phyloP scores from a whole-genome alignment of 2,113 vertebrate species.

The Collichthys lucidus region DNA sequence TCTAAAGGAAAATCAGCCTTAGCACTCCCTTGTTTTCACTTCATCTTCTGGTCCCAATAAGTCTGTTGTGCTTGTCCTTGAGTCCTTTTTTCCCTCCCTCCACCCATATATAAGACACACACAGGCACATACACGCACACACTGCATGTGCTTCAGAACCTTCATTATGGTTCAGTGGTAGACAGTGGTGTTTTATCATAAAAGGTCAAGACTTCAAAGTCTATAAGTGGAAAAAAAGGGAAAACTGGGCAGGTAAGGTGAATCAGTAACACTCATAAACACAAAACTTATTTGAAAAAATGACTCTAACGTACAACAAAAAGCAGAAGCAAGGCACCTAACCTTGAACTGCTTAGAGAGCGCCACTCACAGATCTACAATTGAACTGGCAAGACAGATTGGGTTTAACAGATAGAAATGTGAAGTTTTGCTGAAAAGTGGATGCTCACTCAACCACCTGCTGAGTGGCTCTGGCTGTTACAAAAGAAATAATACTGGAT shows the following conservation, averaged over 20 bases:
- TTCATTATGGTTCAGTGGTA: conserved; percentile 9
- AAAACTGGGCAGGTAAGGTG: neutral
- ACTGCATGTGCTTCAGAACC: neutral
- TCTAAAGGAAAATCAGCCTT: conserved; percentile 58
- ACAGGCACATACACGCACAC: neutral
- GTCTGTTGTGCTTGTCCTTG: neutral
- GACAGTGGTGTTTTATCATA: conserved; percentile 1
- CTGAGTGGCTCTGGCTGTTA: neutral
- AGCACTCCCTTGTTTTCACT: conserved; percentile 23
- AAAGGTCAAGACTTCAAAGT: conserved; percentile 25
- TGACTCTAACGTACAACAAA: neutral
- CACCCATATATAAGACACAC: neutral
- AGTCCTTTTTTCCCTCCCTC: too few species aligned
- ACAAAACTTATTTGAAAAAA: conserved; percentile 4
- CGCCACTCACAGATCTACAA: conserved; percentile 8
- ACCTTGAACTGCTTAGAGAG: neutral
- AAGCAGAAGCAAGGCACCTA: conserved; percentile 29
- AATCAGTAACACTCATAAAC: conserved; percentile 21
- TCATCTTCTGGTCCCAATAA: conserved; percentile 16
- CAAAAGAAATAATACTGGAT: neutral
- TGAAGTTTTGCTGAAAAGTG: conserved; percentile 1
- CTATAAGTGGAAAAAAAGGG: neutral
- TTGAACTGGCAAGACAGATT: conserved; percentile 11
- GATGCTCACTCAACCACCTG: neutral
- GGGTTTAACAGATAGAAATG: conserved; percentile 2